These are phyloP conservation scores for Agraylea sexmaculata DNA, from an alignment of 1,140 invertebrate species.

Conservation along the genomic window DNA sequence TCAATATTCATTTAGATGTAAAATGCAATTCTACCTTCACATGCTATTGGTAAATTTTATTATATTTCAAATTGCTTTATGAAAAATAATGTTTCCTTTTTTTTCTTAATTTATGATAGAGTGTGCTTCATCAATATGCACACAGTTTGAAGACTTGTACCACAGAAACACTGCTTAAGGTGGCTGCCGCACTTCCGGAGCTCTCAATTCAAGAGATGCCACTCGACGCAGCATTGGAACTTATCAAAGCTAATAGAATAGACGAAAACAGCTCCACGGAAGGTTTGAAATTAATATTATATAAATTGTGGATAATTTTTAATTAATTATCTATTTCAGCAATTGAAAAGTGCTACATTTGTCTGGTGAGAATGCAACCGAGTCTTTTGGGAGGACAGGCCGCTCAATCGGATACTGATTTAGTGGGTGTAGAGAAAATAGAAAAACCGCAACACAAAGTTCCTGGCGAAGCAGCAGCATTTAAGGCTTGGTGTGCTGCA, in stretches of 20 bases:
- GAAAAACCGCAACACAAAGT: conserved; percentile 26
- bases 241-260: conserved; percentile 78
- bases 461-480: conserved; percentile 40
- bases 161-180: conserved; percentile 72
- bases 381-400: conserved; percentile 56
- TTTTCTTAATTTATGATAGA: conserved; percentile 27
- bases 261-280: conserved; percentile 88
- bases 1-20: conserved; percentile 80
- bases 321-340: too few species aligned
- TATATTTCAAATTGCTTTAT: conserved; percentile 6
- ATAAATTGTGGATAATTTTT: too few species aligned
- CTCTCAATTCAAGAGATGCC: conserved; percentile 83
- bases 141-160: conserved; percentile 70
- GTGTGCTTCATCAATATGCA: conserved; percentile 55
- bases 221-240: conserved; percentile 80
- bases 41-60: conserved; percentile 46
- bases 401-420: conserved; percentile 19
- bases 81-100: not conserved
- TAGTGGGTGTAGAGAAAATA: too few species aligned
- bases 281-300: too few species aligned
- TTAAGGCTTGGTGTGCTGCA: conserved; percentile 34
- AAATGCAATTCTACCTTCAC: conserved; percentile 72
- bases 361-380: conserved; percentile 75
- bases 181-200: conserved; percentile 78
- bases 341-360: conserved; percentile 75